Evolutionary conservation across 1,140 invertebrate genomes (phyloP).

Genomic region (Venturia canescens): DNA sequence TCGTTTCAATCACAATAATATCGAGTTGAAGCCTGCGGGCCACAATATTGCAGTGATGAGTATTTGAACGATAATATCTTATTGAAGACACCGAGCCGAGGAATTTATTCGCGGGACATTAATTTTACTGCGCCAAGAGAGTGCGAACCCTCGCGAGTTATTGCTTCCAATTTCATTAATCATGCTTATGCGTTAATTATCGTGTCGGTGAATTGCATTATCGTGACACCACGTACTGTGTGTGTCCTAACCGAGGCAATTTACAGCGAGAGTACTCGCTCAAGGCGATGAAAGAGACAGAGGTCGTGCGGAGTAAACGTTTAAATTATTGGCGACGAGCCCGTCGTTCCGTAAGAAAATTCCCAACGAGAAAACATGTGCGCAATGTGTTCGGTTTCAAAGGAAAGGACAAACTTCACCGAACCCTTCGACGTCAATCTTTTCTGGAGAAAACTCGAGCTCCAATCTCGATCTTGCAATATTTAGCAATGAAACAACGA

Average conservation of each 20-base stretch:
- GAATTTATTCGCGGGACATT: no score
- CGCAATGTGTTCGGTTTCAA: not conserved
- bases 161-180: constrained; percentile 37
- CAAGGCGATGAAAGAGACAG: not conserved
- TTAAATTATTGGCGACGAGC: constrained; percentile 28
- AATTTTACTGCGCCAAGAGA: no score
- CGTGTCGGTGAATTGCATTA: constrained; percentile 37
- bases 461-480: no score
- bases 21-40: no score
- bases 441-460: not conserved
- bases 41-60: no score
- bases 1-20: no score
- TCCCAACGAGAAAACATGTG: constrained; percentile 8
- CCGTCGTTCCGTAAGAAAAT: constrained; percentile 34
- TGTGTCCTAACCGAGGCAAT: not conserved
- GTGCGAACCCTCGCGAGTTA: not conserved
- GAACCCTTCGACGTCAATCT: not conserved
- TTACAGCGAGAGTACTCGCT: not conserved
- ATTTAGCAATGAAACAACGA: no score
- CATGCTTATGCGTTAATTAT: constrained; percentile 40
- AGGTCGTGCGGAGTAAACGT: not conserved
- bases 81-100: no score
- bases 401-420: constrained; percentile 1
- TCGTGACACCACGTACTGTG: constrained; percentile 20
- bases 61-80: no score